Evolutionary conservation across 2,113 vertebrate species (phyloP), one percentile per base, ranked within the genome.

Genomic region (Bambusicola thoracicus): DNA sequence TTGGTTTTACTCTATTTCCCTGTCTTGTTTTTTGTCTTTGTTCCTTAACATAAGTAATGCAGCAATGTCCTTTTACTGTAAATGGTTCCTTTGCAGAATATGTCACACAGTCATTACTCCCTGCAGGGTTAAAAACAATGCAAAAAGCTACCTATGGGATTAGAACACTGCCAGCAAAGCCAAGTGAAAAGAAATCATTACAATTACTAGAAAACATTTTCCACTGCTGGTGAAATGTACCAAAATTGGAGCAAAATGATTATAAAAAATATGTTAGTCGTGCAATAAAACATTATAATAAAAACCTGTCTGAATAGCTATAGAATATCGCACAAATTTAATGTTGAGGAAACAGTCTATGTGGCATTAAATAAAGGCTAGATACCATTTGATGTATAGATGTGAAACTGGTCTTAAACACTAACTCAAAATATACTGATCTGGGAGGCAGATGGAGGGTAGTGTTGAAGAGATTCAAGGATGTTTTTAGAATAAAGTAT

Each of bases 61-160:
- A 89, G 58, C 56, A 85, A 76, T 78, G 92, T 93, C 87, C 65
- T 90, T 95, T 87, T 80, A 86, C 73, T 84, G 78, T 92, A 94
- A 94, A 85, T 85, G 61, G 17, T 61, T 87, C 46, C 51, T 90
- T 82, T 80, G 58, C 72, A 76, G 83, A 92, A 73, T 89, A 61
- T 93, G 63, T 93, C 84, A 78, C 91, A 81, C 61, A 75, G 49
- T 81, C 72, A 32, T 89, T 89, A 73, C 62, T 95, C 81, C 81
- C 95, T 74, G 81, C 72, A 84, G 82, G 75, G 78, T 90, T 90
- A 81, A 94, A 95, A 94, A 90, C 82, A 89, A 70, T 44, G 58
- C 20, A 73, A 72, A 93, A 83, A 68, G 12, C 87, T 84, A 85
- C 53, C 72, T 70, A 51, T 2, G 8, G 85, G 75, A 88, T 88